Evolutionary conservation across 2,888 invertebrate genomes (phyloP).

Genomic region (Drosophila pegasa): DNA sequence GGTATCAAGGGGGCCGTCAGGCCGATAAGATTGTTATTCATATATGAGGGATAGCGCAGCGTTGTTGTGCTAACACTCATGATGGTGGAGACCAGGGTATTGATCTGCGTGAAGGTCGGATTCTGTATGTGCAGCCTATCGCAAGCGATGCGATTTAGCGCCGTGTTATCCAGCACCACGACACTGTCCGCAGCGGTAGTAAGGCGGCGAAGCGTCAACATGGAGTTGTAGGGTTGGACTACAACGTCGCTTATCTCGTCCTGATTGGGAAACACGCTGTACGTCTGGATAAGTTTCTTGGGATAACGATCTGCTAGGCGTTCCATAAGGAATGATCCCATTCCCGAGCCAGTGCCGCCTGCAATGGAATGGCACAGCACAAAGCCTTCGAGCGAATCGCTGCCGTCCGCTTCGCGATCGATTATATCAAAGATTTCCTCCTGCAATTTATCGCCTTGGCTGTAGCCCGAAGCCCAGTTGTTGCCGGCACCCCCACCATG

Average conservation of each 20-base stretch:
- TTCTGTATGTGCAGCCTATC: slow-evolving; percentile 98
- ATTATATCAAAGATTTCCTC: slow-evolving; percentile 99
- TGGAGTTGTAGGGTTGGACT: slow-evolving; percentile 98
- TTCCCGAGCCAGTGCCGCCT: slow-evolving; percentile 99
- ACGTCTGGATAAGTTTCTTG: slow-evolving; percentile 98
- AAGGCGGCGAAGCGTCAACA: slow-evolving; percentile 96
- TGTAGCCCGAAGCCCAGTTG: slow-evolving; percentile 99
- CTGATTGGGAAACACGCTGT: slow-evolving; percentile 99
- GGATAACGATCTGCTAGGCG: slow-evolving; percentile 97
- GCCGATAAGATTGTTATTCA: slow-evolving; percentile 99
- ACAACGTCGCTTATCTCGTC: slow-evolving; percentile 98
- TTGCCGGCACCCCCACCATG: slow-evolving; percentile 99
- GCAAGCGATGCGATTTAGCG: slow-evolving; percentile 96
- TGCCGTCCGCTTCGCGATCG: slow-evolving; percentile 99
- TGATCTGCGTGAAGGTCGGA: slow-evolving; percentile 98
- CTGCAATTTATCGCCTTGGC: slow-evolving; percentile 95
- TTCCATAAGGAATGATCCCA: slow-evolving; percentile 98
- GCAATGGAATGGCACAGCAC: slow-evolving; percentile 99
- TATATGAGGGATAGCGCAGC: slow-evolving; percentile 95
- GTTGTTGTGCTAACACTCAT: slow-evolving; percentile 99
- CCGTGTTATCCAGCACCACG: slow-evolving; percentile 98
- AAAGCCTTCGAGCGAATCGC: slow-evolving; percentile 99
- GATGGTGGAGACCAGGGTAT: slow-evolving; percentile 98
- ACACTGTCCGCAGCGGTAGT: slow-evolving; percentile 99
- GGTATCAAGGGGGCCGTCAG: slow-evolving; percentile 98